Evolutionary conservation across 2,888 invertebrate genomes (phyloP).

Genomic region (Euplagia quadripunctaria): DNA sequence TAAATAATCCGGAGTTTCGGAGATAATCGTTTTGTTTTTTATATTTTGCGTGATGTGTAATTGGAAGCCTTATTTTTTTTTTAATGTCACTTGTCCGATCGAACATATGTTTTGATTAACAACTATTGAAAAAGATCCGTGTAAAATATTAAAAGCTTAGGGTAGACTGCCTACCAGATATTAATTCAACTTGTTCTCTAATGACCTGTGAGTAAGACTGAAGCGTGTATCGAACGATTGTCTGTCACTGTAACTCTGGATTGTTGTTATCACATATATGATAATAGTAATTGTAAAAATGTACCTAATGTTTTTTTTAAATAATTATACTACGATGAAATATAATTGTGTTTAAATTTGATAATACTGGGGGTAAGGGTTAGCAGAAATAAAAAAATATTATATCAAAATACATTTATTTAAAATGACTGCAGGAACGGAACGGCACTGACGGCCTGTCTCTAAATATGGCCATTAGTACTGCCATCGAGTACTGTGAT

Average conservation of each 20-base stretch:
- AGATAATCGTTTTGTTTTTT: slow-evolving; percentile 56
- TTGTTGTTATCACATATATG: slow-evolving; percentile 75
- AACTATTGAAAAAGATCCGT: slow-evolving; percentile 11
- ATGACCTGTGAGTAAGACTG: slow-evolving; percentile 52
- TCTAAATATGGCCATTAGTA: slow-evolving; percentile 56
- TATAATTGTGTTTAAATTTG: slow-evolving; percentile 55
- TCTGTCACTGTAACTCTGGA: slow-evolving; percentile 76
- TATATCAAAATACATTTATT: slow-evolving; percentile 72
- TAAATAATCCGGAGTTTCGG: slow-evolving; percentile 77
- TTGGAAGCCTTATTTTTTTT: slow-evolving; percentile 2
- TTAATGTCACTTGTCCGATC: background rate
- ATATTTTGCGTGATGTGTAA: slow-evolving; percentile 34
- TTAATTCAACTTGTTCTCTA: slow-evolving; percentile 29
- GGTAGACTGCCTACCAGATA: slow-evolving; percentile 18
- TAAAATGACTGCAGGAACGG: slow-evolving; percentile 78
- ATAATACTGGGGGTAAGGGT: background rate
- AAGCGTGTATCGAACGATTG: slow-evolving; percentile 54
- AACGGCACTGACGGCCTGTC: slow-evolving; percentile 72
- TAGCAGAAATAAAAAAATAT: background rate
- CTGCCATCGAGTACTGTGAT: slow-evolving; percentile 19
- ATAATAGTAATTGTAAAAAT: slow-evolving; percentile 77
- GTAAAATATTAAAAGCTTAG: slow-evolving; percentile 9
- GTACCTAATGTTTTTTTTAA: slow-evolving; percentile 75
- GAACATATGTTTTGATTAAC: background rate
- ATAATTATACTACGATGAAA: slow-evolving; percentile 78